Base-by-base conservation (phyloP, 92 coral and sea anemone genomes). In the Metridium senile region DNA sequence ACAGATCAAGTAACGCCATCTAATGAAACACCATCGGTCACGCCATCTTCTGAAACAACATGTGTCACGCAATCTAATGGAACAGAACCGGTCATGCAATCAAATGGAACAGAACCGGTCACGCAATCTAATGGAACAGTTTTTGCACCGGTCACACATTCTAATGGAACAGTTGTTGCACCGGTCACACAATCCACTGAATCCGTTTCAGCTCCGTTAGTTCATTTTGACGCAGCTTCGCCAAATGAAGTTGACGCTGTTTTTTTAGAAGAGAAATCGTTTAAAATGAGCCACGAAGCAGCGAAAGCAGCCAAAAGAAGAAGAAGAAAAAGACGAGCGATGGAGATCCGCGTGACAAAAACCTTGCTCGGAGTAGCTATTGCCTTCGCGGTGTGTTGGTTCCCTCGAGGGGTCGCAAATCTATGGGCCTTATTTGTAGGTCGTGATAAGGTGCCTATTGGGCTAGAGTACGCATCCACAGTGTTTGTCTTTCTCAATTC, bases 391-490 rank as follows among this genome's bases (percentile, higher is more conserved):
- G 87, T 87, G 25, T 96, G 90, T 33, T 96, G 99, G 99, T 82
- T 93, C 62, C 99, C 99, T 30, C 81, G 99, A 19, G 96, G 97
- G 28, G 47, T 96, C 73, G 99, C 97, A 52, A 96, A 93, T 82
- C 85, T 96, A 21, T 93, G 99, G 95, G 97, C 99, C 34, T 84
- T 90, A 35, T 84, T 86, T 59, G 85, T 33, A 68, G 81, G 86
- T 19, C 99, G 99, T 64, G 85, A 96, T 22, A 73, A 80, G 10
- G 99, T 96, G 20, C 99, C 99, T 25, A 78, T 75, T n/a, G 86
- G 88, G 52, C 86, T 96, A 9, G 99, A 96, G 78, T 89, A 87
- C 85, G 75, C 84, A 11, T 89, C 99, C 0, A 93, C 99, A 11
- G 93, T 89, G 30, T 89, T 96, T 62, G 95, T 93, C 54, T 96